Base-by-base conservation (phyloP, 1,140 invertebrate genomes). In the Leptinotarsa texana region DNA sequence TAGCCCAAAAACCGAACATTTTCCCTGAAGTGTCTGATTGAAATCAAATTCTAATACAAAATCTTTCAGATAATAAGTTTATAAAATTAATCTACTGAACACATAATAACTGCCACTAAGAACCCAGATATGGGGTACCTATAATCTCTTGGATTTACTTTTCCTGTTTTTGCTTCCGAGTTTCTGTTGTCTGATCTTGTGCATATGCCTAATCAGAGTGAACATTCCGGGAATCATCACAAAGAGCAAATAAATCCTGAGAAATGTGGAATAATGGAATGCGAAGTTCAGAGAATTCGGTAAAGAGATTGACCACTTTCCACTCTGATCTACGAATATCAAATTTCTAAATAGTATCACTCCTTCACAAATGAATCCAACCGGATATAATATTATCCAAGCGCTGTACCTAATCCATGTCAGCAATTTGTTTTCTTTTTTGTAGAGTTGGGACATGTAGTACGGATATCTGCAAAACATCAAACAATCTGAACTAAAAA, bases 331-430 rank as follows among this genome's bases (percentile, higher is more conserved):
- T 85, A 97, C 95, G 81, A 95, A 96, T 4, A 95, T 94, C 84
- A 98, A 94, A 84, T 94, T 92, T 77, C 92, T 88, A 13, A 95
- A 85, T 48, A 95, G 88, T 49, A 95, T 90, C 4, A 93, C 91
- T 68, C 94, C 93, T 89, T 98, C 96, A 82, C 93, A 94, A 2
- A 96, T 77, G 80, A 97, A 92, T 17, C 96, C 96, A 65, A 97
- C 81, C 0, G 96, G 96, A 85, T 98, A 98, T 0, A 98, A 87
- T 0, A 94, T 91, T 74, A 98, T 96, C 96, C 96, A 98, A 48
- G 96, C 89, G 0, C 94, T 94, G 82, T 98, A 98, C 33, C 96
- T 89, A 1, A 98, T 85, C 96, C 96, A 98, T 0, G 95, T 97
- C n/a, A 98, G 83, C 18, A 95, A 80, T 51, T 89, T 88, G 68